A percentile compares a stretch with the other conserved stretches of the same genome.
phyloP scores from a whole-genome alignment of 1,140 invertebrate species.

The Temnothorax curvispinosus region DNA sequence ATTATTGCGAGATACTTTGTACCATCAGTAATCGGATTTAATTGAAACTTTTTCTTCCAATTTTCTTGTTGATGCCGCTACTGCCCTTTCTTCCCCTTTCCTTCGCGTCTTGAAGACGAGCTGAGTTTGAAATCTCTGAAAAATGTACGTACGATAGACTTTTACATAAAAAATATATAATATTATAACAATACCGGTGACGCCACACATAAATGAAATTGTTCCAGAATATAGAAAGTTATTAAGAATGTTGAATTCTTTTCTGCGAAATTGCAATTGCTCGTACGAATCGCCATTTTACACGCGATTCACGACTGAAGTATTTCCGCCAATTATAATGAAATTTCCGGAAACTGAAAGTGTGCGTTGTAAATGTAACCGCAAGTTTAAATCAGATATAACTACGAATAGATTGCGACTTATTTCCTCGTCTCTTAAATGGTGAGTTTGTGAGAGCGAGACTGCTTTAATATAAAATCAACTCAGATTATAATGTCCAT shows the following conservation, averaged over 20 bases:
- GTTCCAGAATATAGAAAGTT: background rate
- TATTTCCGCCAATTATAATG: slow-evolving; percentile 47
- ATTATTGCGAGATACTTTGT: background rate
- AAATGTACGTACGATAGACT: background rate
- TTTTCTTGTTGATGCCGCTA: background rate
- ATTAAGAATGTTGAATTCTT: background rate
- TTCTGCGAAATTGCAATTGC: slow-evolving; percentile 15
- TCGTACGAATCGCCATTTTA: slow-evolving; percentile 1
- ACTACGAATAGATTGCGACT: slow-evolving; percentile 33
- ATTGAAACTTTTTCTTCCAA: background rate
- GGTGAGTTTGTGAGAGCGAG: background rate
- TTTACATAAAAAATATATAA: background rate
- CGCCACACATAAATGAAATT: background rate
- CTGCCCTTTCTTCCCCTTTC: background rate
- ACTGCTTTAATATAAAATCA: background rate
- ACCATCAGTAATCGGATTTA: background rate
- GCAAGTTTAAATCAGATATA: slow-evolving; percentile 40
- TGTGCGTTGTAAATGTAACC: slow-evolving; percentile 26
- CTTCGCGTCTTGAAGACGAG: background rate
- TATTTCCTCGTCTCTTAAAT: slow-evolving; percentile 11
- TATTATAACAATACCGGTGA: background rate
- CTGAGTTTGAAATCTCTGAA: background rate
- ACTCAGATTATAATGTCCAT: background rate
- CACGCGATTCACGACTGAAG: slow-evolving; percentile 11
- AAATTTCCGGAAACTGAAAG: slow-evolving; percentile 34